Conservation (phyloP, 2,888 invertebrate genomes). For the Meiosimyza platycephala region DNA sequence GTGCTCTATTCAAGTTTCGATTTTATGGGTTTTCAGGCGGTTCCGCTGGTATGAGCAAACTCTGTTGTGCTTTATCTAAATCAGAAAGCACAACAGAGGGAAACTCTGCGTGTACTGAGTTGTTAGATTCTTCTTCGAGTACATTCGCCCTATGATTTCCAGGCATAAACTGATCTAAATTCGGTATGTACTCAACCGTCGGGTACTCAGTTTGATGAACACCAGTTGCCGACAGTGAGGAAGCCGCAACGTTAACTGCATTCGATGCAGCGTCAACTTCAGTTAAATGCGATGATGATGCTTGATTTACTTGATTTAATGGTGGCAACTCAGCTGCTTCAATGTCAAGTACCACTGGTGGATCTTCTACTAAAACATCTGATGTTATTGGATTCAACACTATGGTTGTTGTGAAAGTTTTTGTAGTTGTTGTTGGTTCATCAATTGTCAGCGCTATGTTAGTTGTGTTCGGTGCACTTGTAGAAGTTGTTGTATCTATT, state of each 20-base stretch:
- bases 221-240: slow-evolving; percentile 45
- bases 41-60: slow-evolving; percentile 64
- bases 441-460: slow-evolving; percentile 31
- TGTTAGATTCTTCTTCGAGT: slow-evolving; percentile 62
- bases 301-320: not conserved
- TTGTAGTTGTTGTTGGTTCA: slow-evolving; percentile 39
- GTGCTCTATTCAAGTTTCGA: slow-evolving; percentile 43
- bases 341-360: slow-evolving; percentile 53
- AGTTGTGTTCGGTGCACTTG: slow-evolving; percentile 37
- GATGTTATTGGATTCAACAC: slow-evolving; percentile 45
- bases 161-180: slow-evolving; percentile 50
- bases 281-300: slow-evolving; percentile 28
- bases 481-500: slow-evolving; percentile 28
- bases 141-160: slow-evolving; percentile 40
- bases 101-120: slow-evolving; percentile 64
- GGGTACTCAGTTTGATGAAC: slow-evolving; percentile 60
- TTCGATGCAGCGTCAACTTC: slow-evolving; percentile 38
- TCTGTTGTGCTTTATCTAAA: slow-evolving; percentile 60
- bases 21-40: slow-evolving; percentile 66
- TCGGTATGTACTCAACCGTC: slow-evolving; percentile 62
- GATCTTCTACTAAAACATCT: slow-evolving; percentile 42
- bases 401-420: slow-evolving; percentile 43
- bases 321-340: slow-evolving; percentile 46
- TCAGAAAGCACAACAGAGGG: slow-evolving; percentile 55
- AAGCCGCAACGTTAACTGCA: slow-evolving; percentile 20